A percentile compares a stretch with the other conserved stretches of the same genome.
phyloP scores from a whole-genome alignment of 2,113 vertebrate genomes.

The Ciconia stormi region DNA sequence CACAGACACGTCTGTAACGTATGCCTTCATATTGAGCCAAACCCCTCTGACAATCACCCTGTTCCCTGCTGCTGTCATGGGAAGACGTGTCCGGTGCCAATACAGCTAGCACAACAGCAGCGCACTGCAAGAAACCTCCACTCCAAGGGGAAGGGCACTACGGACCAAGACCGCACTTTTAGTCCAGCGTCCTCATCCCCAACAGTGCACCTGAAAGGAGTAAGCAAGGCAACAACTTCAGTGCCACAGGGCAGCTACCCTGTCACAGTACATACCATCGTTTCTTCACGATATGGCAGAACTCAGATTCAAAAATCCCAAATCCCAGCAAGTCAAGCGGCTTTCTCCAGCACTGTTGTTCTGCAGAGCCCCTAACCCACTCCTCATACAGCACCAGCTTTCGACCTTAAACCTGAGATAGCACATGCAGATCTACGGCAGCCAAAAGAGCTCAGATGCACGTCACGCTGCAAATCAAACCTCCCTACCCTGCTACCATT shows the following conservation, averaged over 20 bases:
- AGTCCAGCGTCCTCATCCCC: not conserved
- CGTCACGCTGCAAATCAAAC: not conserved
- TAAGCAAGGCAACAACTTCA: not conserved
- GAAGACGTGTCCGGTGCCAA: not conserved
- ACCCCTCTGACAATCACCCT: not conserved
- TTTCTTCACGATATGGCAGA: not conserved
- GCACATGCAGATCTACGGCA: not conserved
- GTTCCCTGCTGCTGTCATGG: not conserved
- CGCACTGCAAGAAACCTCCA: not conserved
- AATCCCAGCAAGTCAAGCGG: not conserved
- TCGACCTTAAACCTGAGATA: not conserved
- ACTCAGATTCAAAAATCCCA: not conserved
- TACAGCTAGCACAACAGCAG: not conserved
- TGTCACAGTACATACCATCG: rapidly evolving
- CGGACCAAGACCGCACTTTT: not conserved
- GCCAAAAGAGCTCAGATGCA: not conserved
- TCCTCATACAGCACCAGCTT: not conserved
- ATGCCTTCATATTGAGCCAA: rapidly evolving
- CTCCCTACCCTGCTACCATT: not conserved
- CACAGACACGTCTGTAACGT: not conserved
- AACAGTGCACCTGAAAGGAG: not conserved
- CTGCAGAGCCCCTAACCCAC: not conserved
- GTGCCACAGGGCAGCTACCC: not conserved
- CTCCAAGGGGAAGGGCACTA: not conserved
- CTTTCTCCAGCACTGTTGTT: not conserved